Percentiles rank a stretch among this genome's conserved stretches.
Evolutionary conservation across 2,888 invertebrate species (phyloP).

Genomic region (Germaria angustata): DNA sequence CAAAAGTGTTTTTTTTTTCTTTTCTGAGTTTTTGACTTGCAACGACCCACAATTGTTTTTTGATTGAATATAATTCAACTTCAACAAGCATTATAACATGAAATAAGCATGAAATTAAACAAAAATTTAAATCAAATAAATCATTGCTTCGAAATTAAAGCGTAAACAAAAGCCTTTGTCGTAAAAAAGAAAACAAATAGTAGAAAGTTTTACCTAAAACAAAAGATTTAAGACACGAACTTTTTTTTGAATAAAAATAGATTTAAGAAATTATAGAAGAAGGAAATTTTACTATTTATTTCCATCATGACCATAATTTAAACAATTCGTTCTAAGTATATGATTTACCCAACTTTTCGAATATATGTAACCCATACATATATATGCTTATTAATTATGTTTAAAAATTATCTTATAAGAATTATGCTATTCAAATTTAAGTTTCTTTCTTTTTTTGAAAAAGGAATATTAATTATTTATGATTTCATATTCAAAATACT

Average conservation of each 20-base stretch:
- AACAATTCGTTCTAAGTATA: not conserved
- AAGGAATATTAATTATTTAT: not conserved
- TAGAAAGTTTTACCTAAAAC: conserved; percentile 19
- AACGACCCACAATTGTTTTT: conserved; percentile 14
- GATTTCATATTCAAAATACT: not conserved
- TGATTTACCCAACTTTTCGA: not conserved
- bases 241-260: not conserved
- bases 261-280: not conserved
- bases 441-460: not conserved
- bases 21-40: not conserved
- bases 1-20: not conserved
- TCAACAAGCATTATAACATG: conserved; percentile 30
- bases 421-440: not conserved
- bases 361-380: not conserved
- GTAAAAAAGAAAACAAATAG: not conserved
- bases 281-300: not conserved
- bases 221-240: conserved; percentile 61
- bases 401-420: not conserved
- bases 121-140: conserved; percentile 38
- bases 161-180: not conserved
- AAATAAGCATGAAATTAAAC: conserved; percentile 63
- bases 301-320: too few relatives aligned
- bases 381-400: not conserved
- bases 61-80: conserved; percentile 4
- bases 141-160: conserved; percentile 23